phyloP scores from a whole-genome alignment of 2,797 vertebrate species.

The Aulostomus chinensis region DNA sequence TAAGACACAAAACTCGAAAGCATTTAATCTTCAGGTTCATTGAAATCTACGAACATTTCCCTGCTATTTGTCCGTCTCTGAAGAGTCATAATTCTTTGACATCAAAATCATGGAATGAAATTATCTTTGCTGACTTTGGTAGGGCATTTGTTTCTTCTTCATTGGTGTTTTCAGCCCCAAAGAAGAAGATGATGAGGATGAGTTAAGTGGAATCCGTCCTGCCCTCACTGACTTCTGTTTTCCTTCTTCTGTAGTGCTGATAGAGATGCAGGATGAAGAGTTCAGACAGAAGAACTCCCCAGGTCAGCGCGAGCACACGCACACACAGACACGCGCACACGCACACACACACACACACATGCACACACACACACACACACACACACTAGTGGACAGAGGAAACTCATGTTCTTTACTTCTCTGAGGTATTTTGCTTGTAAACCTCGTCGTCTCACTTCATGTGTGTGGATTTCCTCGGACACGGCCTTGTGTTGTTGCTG shows the following conservation, averaged over 20 bases:
- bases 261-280: conserved; percentile 88
- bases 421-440: no score
- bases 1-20: no score
- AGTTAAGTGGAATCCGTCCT: conserved; percentile 21
- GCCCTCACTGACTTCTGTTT: conserved; percentile 9
- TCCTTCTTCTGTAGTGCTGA: conserved; percentile 76
- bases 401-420: no score
- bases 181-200: neutral
- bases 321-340: conserved; percentile 11
- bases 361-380: neutral
- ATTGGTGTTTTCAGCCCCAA: neutral
- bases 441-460: no score
- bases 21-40: no score
- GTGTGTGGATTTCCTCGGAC: neutral
- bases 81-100: no score
- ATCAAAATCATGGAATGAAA: no score
- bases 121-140: neutral
- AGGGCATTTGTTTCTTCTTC: neutral
- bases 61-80: no score
- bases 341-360: conserved; percentile 1
- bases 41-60: no score
- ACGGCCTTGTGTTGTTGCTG: no score
- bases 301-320: conserved; percentile 70
- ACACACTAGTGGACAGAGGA: neutral
- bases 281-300: conserved; percentile 84